Conservation (phyloP, 2,113 vertebrate species). For the Xiphophorus couchianus region DNA sequence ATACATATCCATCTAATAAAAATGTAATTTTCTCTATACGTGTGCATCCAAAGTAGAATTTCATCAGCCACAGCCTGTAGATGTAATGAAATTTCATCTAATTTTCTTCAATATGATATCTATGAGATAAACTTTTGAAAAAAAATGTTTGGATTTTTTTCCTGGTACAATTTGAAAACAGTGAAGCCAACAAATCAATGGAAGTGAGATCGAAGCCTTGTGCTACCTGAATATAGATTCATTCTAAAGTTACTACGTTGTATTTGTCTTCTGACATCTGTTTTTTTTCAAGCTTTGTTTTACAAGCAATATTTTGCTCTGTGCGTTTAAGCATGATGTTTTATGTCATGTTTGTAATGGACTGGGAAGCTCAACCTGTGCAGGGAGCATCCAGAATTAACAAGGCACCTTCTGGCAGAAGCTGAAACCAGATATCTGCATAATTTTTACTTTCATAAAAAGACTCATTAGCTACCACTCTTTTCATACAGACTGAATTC, state of each 20-base stretch:
- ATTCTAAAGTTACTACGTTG: neutral
- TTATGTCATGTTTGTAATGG: neutral
- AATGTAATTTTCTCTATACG: neutral
- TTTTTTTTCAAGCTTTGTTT: neutral
- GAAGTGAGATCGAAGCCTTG: neutral
- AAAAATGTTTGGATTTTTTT: neutral
- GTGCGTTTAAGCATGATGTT: neutral
- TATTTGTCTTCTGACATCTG: neutral
- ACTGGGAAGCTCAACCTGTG: neutral
- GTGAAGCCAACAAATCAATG: neutral
- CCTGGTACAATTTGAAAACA: neutral
- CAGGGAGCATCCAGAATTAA: neutral
- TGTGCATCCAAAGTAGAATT: constrained; percentile 19
- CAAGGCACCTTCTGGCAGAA: neutral
- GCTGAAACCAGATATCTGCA: neutral
- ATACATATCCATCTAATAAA: constrained; percentile 11
- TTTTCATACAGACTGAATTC: no score
- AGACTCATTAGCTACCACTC: no score
- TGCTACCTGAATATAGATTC: neutral
- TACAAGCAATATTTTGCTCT: constrained; percentile 2
- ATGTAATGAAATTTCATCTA: constrained; percentile 1
- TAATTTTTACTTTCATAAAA: no score
- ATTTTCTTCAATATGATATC: neutral
- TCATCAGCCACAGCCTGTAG: neutral
- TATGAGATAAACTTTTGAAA: neutral